These are phyloP conservation scores for Lampris incognitus DNA, from an alignment of 2,113 vertebrate genomes.

Conservation along the genomic window DNA sequence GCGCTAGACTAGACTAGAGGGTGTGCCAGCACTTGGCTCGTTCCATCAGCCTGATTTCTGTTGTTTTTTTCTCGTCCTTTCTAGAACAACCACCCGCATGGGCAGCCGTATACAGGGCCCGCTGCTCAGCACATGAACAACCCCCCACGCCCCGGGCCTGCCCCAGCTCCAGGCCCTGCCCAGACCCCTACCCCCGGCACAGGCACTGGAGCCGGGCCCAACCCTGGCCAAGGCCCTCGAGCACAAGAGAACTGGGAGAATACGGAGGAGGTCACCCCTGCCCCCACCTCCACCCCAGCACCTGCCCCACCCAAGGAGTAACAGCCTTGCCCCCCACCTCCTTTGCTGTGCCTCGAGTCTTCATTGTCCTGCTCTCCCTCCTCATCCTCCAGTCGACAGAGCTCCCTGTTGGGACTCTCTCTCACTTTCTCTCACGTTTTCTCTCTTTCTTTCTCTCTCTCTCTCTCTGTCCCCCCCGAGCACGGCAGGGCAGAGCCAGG, in stretches of 20 bases:
- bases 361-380: conserved; percentile 78
- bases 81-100: conserved; percentile 98
- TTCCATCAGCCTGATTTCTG: neutral
- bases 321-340: conserved; percentile 72
- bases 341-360: conserved; percentile 81
- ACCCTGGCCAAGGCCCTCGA: conserved; percentile 87
- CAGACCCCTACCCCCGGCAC: conserved; percentile 45
- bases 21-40: too few relatives aligned
- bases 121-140: conserved; percentile 99
- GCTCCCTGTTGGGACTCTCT: conserved; percentile 85
- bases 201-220: conserved; percentile 36
- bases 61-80: neutral
- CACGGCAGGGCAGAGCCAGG: conserved; percentile 88
- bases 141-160: conserved; percentile 92
- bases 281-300: conserved; percentile 76
- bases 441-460: neutral
- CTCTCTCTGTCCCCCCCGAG: conserved; percentile 55
- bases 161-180: conserved; percentile 65
- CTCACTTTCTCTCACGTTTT: conserved; percentile 17
- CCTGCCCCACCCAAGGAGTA: conserved; percentile 95
- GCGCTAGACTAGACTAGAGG: too few relatives aligned
- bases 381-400: conserved; percentile 65
- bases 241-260: conserved; percentile 99
- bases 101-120: conserved; percentile 98
- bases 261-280: conserved; percentile 92